A percentile compares a stretch with the other conserved stretches of the same genome.
Evolutionary conservation across 2,113 vertebrate genomes (phyloP).

Genomic region (Mystacornis crossleyi): DNA sequence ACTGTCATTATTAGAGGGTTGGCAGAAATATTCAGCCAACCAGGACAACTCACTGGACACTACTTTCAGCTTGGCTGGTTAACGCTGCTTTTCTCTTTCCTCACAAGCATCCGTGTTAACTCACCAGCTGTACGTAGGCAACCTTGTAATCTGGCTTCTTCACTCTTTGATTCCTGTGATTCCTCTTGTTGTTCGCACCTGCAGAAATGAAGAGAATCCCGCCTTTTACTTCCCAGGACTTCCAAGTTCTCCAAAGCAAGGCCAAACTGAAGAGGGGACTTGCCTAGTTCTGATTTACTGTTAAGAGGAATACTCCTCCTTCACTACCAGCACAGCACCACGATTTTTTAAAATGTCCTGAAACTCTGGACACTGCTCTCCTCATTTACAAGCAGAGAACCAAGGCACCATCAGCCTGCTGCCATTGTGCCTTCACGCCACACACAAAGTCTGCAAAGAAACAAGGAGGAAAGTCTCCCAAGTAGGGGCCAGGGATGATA

Average conservation of each 20-base stretch:
- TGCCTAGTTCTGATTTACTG: not conserved
- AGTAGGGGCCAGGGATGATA: not conserved
- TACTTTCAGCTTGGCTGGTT: not conserved
- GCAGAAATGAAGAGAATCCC: not conserved
- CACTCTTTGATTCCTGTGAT: constrained; percentile 85
- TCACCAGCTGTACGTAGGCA: constrained; percentile 96
- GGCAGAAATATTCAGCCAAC: not conserved
- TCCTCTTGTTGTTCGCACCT: constrained; percentile 89
- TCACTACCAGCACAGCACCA: not conserved
- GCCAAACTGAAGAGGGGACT: not conserved
- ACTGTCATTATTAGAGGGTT: not conserved
- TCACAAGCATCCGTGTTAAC: not conserved
- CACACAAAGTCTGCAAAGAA: not conserved
- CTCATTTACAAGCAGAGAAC: not conserved
- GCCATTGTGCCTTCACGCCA: accelerated
- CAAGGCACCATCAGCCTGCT: not conserved
- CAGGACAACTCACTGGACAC: not conserved
- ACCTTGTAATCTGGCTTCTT: constrained; percentile 95
- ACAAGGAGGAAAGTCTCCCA: not conserved
- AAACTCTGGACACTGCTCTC: not conserved
- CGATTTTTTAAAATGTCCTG: not conserved
- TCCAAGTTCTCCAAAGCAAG: not conserved
- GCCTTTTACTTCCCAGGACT: not conserved
- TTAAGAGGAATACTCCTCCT: not conserved
- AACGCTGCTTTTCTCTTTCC: not conserved